Evolutionary conservation across 1,140 invertebrate species (phyloP), one percentile per base, ranked within the genome.

Genomic region (Lepidurus apus): DNA sequence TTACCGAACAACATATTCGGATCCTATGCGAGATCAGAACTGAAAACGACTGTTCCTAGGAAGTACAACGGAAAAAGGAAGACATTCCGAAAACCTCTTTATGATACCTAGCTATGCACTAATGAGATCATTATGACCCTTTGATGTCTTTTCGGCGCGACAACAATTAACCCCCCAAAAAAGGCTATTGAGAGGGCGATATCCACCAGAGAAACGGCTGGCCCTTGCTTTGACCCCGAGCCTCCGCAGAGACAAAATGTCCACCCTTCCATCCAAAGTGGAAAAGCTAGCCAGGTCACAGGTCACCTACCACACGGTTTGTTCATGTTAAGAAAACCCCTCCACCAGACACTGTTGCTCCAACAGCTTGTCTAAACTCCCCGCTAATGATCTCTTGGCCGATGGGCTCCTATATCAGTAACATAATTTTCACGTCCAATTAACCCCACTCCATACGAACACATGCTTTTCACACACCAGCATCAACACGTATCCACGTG

Each of bases 281-380:
- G 34, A 34, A 65, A 65, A 65, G 53, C 53, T 65, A 21, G 53
- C 53, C 53, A 65, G 53, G 53, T 65, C 53, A 65, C 53, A 65
- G 53, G 53, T 65, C 53, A 65, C 53, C 13, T n/a, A 13, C 17
- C 17, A 65, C 53, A 21, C 6, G 53, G 17, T 65, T 65, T 21
- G 17, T n/a, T 21, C 53, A 13, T 0, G 21, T n/a, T n/a, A n/a
- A 21, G 53, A 21, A 9, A 65, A n/a, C 13, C 21, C 53, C 53
- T 7, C 53, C 13, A 21, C 21, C 0, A 65, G 17, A 65, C 53
- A 65, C 53, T 65, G 53, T 65, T 65, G 53, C 53, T 21, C 53
- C 53, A 65, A 65, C 53, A 9, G 53, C 53, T 65, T 65, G 53
- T 65, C 53, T 65, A 65, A 65, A 65, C 53, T 65, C 34, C 4